Percentiles rank a stretch among this genome's conserved stretches.
Conservation (phyloP, 1,140 invertebrate species). For the Hermatobates lingyangjiaoensis region DNA sequence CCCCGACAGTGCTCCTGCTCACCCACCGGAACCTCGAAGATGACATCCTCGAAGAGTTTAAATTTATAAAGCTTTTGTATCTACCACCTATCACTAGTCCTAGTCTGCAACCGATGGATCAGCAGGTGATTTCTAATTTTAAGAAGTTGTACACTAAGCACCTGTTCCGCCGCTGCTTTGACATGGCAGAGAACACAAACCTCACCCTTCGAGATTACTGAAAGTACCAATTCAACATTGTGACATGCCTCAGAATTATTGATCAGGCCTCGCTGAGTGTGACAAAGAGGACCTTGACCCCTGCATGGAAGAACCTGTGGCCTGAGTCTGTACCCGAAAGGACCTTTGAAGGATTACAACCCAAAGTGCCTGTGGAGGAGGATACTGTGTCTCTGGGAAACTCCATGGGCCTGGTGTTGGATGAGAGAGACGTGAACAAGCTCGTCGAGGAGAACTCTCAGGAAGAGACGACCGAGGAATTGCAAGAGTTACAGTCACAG, state of each 20-base stretch:
- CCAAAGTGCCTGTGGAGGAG: slow-evolving; percentile 11
- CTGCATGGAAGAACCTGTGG: slow-evolving; percentile 20
- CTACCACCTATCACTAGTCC: too few relatives aligned
- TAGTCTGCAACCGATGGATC: too few relatives aligned
- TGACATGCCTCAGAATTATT: slow-evolving; percentile 20
- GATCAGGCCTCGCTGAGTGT: slow-evolving; percentile 16
- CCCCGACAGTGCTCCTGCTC: background rate
- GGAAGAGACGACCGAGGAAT: slow-evolving; percentile 7
- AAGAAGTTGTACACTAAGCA: too few relatives aligned
- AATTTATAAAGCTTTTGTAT: too few relatives aligned
- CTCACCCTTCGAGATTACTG: too few relatives aligned
- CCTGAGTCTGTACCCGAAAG: slow-evolving; percentile 16
- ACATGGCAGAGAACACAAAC: too few relatives aligned
- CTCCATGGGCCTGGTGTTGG: background rate
- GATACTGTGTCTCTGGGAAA: slow-evolving; percentile 20
- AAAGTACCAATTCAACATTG: too few relatives aligned
- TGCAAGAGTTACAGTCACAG: background rate
- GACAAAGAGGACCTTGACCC: slow-evolving; percentile 12
- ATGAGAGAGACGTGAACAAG: slow-evolving; percentile 18
- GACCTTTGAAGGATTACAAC: slow-evolving; percentile 14
- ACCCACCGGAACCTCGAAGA: background rate
- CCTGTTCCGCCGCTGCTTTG: too few relatives aligned
- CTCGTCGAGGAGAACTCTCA: slow-evolving; percentile 18
- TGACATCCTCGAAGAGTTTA: background rate
- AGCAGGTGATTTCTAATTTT: too few relatives aligned